Evolutionary conservation across 1,140 invertebrate genomes (phyloP), one percentile per base, ranked within the genome.

Genomic region (Drosophila miranda): DNA sequence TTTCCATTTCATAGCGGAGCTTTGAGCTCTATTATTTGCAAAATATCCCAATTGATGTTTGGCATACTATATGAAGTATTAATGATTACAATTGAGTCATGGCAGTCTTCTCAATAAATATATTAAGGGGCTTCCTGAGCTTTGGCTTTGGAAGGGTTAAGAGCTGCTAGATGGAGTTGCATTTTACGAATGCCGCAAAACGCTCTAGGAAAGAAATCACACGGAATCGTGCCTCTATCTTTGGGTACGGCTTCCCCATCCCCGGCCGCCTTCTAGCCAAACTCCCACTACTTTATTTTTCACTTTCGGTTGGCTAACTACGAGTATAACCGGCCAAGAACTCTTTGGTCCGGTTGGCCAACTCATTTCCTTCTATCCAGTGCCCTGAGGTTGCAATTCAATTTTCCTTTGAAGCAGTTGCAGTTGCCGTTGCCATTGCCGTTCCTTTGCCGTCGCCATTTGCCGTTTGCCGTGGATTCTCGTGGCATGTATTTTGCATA

Each of bases 401-500:
- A 84, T 84, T 68, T 86, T 76, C 72, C 63, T 75, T 74, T 74
- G 23, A 26, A 26, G 23, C 23, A 5, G 58, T 50, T 44, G 55
- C 48, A 48, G 50, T 54, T 54, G 51, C 49, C 57, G 41, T 50
- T 26, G 23, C 23, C 23, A 0, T 58, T 34, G 30, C 7, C 2
- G 9, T 34, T n/a, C 45, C 59, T 43, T 26, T 23, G 58, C 52
- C 41, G 38, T 43, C 48, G 72, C 54, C 59, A 49, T 60, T 78
- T 76, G 64, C 48, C 75, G 74, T 44, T 72, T 66, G 53, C n/a
- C 23, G 21, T 23, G 21, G 60, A 34, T 60, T 74, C 82, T 87
- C 78, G 80, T 84, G 76, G 80, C 80, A 69, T 86, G 82, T 82
- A 87, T 82, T 87, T 87, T 87, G 82, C 82, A 87, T 87, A 87